Percentiles rank a stretch among this genome's conserved stretches.
Evolutionary conservation across 2,113 vertebrate species (phyloP).

Genomic region (Camelus bactrianus): DNA sequence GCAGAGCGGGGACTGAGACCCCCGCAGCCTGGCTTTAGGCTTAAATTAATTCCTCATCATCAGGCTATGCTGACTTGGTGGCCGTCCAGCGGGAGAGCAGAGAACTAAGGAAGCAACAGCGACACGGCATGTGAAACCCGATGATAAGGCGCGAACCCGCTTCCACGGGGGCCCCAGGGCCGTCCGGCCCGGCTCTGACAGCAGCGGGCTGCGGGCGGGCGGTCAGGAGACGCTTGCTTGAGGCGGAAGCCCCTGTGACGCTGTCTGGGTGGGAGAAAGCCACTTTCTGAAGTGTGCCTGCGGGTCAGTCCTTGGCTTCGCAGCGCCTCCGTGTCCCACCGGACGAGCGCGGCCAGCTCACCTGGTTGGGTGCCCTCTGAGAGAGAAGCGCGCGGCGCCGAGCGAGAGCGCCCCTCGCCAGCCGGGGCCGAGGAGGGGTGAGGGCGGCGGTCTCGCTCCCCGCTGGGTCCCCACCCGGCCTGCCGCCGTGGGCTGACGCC

Average conservation of each 20-base stretch:
- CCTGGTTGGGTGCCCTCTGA: not conserved
- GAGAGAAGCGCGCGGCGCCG: fast-evolving
- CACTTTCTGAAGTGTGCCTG: too few relatives aligned
- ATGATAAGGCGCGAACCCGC: fast-evolving
- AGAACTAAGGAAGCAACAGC: not conserved
- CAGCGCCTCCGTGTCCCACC: not conserved
- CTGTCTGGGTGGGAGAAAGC: not conserved
- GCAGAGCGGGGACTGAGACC: not conserved
- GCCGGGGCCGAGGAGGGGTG: not conserved
- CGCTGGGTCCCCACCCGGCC: too few relatives aligned
- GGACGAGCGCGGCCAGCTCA: not conserved
- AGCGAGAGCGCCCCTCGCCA: fast-evolving
- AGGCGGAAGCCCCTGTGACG: not conserved
- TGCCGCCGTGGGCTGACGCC: fast-evolving
- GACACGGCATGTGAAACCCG: too few relatives aligned
- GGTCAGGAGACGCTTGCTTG: not conserved
- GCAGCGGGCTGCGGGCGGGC: not conserved
- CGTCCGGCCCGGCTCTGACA: not conserved
- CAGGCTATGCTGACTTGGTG: not conserved
- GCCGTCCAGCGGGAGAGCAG: not conserved
- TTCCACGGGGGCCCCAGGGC: not conserved
- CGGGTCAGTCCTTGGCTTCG: not conserved
- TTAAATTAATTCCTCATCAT: not conserved
- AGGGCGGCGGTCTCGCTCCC: fast-evolving
- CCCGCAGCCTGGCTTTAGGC: too few relatives aligned